Percentiles rank a stretch among this genome's conserved stretches.
phyloP scores from a whole-genome alignment of 1,140 invertebrate species.

The Aphelenchoides besseyi region DNA sequence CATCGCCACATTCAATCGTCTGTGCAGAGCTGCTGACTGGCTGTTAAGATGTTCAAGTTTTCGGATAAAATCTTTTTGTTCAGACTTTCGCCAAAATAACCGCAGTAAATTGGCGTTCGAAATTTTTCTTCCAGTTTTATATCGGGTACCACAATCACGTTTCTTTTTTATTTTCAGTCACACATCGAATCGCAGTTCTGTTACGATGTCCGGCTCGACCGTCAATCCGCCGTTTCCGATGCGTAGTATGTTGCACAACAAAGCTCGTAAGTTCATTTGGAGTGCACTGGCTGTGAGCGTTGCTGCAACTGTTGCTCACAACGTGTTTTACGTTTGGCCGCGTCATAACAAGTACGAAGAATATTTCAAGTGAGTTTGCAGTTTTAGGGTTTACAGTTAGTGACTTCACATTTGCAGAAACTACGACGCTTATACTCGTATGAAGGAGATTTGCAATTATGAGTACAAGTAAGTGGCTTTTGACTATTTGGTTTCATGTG shows the following conservation, averaged over 20 bases:
- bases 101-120: no score
- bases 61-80: no score
- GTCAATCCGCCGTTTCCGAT: no score
- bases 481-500: background rate
- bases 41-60: no score
- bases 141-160: no score
- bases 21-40: no score
- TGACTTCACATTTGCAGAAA: conserved; percentile 36
- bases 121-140: no score
- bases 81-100: no score
- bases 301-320: conserved; percentile 29
- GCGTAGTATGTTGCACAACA: conserved; percentile 18
- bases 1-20: no score
- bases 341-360: conserved; percentile 48
- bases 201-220: background rate
- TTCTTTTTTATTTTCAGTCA: background rate
- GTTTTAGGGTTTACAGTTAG: no score
- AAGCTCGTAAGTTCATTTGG: conserved; percentile 33
- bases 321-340: conserved; percentile 50
- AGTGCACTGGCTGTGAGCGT: conserved; percentile 33
- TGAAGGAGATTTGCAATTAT: conserved; percentile 54
- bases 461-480: conserved; percentile 27
- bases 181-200: background rate
- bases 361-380: conserved; percentile 52
- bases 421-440: conserved; percentile 58